phyloP scores from a whole-genome alignment of 92 coral and sea anemone species.

The Bergia puertoricense region DNA sequence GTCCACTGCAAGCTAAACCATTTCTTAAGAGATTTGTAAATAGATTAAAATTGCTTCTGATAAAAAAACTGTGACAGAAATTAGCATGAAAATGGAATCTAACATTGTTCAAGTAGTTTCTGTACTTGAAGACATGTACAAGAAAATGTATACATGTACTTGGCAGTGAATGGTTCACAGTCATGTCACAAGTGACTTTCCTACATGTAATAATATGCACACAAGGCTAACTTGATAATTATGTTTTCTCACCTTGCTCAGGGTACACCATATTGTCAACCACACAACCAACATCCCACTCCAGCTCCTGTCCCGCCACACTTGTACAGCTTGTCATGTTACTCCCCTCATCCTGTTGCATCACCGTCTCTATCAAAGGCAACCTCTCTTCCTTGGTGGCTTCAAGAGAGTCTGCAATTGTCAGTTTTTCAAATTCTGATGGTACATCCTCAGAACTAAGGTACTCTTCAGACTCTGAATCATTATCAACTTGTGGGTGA shows the following conservation, averaged over 20 bases:
- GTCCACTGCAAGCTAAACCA: no score
- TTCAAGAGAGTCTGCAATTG: conserved; percentile 3
- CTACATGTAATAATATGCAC: no score
- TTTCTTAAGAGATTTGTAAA: no score
- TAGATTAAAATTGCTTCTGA: no score
- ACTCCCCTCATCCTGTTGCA: conserved; percentile 10
- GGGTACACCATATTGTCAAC: conserved; percentile 45
- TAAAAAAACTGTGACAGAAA: no score
- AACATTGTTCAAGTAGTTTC: not conserved
- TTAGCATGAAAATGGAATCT: no score
- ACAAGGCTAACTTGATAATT: not conserved
- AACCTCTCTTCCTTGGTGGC: conserved; percentile 4
- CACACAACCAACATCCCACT: conserved; percentile 91
- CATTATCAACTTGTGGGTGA: conserved; percentile 44
- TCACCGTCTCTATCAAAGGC: conserved; percentile 13
- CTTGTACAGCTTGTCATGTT: conserved; percentile 27
- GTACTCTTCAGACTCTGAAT: conserved; percentile 65
- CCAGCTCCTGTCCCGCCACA: conserved; percentile 66
- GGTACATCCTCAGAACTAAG: conserved; percentile 81
- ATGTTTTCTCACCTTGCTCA: conserved; percentile 37
- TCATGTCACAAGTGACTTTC: no score
- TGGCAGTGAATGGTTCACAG: no score
- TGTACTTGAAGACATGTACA: no score
- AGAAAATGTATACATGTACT: no score
- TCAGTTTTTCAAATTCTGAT: conserved; percentile 40